Evolutionary conservation across 1,140 invertebrate genomes (phyloP).

Genomic region (Heliconius hermathena): DNA sequence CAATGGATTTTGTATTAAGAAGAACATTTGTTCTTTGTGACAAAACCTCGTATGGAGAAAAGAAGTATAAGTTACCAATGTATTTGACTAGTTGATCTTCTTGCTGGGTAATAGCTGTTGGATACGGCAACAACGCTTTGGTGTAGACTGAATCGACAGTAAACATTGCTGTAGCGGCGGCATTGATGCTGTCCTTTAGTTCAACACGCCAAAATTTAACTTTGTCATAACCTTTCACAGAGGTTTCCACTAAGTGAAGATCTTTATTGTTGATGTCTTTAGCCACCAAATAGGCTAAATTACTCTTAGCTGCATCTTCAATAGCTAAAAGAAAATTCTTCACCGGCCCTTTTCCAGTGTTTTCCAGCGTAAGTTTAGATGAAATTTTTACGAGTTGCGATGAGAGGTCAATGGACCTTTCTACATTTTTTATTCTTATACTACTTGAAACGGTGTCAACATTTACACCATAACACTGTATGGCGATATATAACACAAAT

Average conservation of each 20-base stretch:
- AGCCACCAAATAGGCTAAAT: slow-evolving; percentile 89
- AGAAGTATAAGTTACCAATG: slow-evolving; percentile 92
- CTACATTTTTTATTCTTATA: slow-evolving; percentile 90
- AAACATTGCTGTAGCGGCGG: slow-evolving; percentile 83
- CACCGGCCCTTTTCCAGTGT: slow-evolving; percentile 87
- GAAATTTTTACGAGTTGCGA: slow-evolving; percentile 94
- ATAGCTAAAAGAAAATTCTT: slow-evolving; percentile 88
- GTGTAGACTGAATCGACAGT: slow-evolving; percentile 90
- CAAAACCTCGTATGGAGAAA: slow-evolving; percentile 89
- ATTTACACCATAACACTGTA: slow-evolving; percentile 55
- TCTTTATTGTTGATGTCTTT: slow-evolving; percentile 85
- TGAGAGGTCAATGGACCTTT: slow-evolving; percentile 92
- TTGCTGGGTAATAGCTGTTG: slow-evolving; percentile 93
- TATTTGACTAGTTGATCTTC: slow-evolving; percentile 97
- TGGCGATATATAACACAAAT: slow-evolving; percentile 56
- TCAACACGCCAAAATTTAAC: slow-evolving; percentile 84
- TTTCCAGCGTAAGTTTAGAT: slow-evolving; percentile 91
- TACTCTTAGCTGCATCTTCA: slow-evolving; percentile 84
- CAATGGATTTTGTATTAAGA: slow-evolving; percentile 90
- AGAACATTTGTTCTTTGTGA: slow-evolving; percentile 92
- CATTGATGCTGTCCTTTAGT: slow-evolving; percentile 83
- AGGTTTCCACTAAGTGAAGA: slow-evolving; percentile 83
- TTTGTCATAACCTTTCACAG: slow-evolving; percentile 80
- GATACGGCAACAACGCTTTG: slow-evolving; percentile 91
- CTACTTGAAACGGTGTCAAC: slow-evolving; percentile 75